phyloP scores from a whole-genome alignment of 1,140 invertebrate species.

The Phortica variegata region DNA sequence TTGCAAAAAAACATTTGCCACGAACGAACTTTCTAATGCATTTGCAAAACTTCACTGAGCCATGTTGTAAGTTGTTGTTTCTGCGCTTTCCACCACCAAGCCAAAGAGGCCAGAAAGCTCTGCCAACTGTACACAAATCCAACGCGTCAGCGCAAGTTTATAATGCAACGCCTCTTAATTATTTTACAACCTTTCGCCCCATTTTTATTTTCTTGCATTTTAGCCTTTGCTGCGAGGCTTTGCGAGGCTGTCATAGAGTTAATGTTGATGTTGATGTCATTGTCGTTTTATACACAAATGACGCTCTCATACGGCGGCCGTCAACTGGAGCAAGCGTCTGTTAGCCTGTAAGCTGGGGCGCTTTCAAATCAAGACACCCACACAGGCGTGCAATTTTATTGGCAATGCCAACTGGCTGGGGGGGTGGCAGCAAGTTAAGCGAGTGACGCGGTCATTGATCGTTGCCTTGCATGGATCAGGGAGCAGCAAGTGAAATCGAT shows the following conservation, averaged over 20 bases:
- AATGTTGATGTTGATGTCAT: too few relatives aligned
- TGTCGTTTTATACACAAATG: too few relatives aligned
- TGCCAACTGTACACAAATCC: background rate
- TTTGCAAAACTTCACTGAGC: background rate
- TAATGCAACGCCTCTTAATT: slow-evolving; percentile 51
- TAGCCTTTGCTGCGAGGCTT: too few relatives aligned
- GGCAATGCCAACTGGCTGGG: too few relatives aligned
- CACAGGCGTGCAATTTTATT: too few relatives aligned
- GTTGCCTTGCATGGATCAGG: slow-evolving; percentile 19
- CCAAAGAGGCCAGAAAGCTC: slow-evolving; percentile 12
- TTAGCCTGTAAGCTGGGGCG: too few relatives aligned
- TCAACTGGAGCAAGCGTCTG: too few relatives aligned
- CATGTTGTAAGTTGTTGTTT: background rate
- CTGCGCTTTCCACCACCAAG: background rate
- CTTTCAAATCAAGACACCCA: too few relatives aligned
- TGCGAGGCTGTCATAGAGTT: too few relatives aligned
- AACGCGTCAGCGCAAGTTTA: slow-evolving; percentile 10
- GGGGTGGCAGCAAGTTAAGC: background rate
- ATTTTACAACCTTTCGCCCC: slow-evolving; percentile 54
- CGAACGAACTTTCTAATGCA: slow-evolving; percentile 54
- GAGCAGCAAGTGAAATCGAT: too few relatives aligned
- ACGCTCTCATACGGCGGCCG: too few relatives aligned
- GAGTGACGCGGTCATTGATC: slow-evolving; percentile 20
- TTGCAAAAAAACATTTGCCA: slow-evolving; percentile 47
- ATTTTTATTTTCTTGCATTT: slow-evolving; percentile 42